Conservation (phyloP, 2,888 invertebrate genomes). For the Globia sparganii region DNA sequence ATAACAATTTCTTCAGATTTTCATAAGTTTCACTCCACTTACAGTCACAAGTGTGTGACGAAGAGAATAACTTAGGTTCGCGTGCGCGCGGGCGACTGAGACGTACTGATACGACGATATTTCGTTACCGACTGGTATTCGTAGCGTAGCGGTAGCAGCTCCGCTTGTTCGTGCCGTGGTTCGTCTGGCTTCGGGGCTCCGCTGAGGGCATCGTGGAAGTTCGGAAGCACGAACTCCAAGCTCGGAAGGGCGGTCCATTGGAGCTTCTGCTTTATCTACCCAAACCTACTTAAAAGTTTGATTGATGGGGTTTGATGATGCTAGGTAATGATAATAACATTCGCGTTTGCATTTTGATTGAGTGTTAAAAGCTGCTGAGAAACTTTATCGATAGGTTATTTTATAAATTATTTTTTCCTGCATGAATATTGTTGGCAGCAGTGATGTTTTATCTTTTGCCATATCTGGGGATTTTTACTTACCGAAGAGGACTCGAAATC, state of each 20-base stretch:
- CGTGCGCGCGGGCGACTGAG: constrained; percentile 69
- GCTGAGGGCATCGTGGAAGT: constrained; percentile 56
- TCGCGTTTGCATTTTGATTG: constrained; percentile 46
- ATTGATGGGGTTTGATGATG: constrained; percentile 64
- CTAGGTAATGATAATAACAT: constrained; percentile 40
- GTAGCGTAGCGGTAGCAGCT: constrained; percentile 32
- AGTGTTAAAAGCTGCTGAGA: constrained; percentile 21
- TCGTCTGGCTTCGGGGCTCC: constrained; percentile 56
- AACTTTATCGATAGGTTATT: background rate
- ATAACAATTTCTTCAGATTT: constrained; percentile 68
- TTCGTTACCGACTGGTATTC: constrained; percentile 75
- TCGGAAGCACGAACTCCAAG: constrained; percentile 58
- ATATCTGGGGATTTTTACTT: background rate
- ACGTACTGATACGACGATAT: constrained; percentile 77
- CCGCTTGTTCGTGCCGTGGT: constrained; percentile 55
- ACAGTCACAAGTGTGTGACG: constrained; percentile 84
- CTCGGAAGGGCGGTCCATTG: constrained; percentile 64
- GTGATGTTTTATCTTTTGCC: background rate
- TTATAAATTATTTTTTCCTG: background rate
- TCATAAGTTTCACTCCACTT: constrained; percentile 84
- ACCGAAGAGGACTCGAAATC: constrained; percentile 1
- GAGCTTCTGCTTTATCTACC: constrained; percentile 69
- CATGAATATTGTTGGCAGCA: background rate
- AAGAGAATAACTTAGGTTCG: constrained; percentile 82
- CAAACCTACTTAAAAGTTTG: constrained; percentile 65